Conservation (phyloP, 2,888 invertebrate species). For the Sclerodermus sp. region DNA sequence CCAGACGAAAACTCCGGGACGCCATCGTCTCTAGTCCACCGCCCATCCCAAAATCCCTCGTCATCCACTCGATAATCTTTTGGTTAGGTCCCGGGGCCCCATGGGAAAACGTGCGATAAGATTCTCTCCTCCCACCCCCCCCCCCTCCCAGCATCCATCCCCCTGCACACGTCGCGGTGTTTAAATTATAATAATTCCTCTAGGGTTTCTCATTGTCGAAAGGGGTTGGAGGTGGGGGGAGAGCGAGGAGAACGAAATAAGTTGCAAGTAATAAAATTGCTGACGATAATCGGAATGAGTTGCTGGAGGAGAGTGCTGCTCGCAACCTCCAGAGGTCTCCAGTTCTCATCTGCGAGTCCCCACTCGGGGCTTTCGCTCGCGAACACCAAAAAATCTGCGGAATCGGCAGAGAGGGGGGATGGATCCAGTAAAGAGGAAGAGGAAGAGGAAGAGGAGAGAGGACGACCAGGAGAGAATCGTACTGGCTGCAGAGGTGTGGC, state of each 20-base stretch:
- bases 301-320: constrained; percentile 8
- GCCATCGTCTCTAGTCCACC: too few relatives aligned
- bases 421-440: neutral
- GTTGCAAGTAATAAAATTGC: neutral
- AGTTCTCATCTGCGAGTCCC: constrained; percentile 41
- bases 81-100: too few relatives aligned
- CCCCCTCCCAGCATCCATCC: too few relatives aligned
- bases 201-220: too few relatives aligned
- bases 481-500: constrained; percentile 52
- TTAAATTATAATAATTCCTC: too few relatives aligned
- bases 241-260: neutral
- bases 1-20: too few relatives aligned
- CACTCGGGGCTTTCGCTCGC: constrained; percentile 5
- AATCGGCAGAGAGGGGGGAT: constrained; percentile 19
- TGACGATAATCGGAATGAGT: neutral
- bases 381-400: constrained; percentile 28
- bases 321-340: constrained; percentile 46
- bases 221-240: constrained; percentile 1
- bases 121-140: too few relatives aligned
- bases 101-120: too few relatives aligned
- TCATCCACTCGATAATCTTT: too few relatives aligned
- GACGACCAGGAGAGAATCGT: constrained; percentile 30
- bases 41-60: too few relatives aligned
- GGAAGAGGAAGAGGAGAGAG: constrained; percentile 16
- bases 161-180: too few relatives aligned